Evolutionary conservation across 2,888 invertebrate species (phyloP).

Genomic region (Heliconius erato): DNA sequence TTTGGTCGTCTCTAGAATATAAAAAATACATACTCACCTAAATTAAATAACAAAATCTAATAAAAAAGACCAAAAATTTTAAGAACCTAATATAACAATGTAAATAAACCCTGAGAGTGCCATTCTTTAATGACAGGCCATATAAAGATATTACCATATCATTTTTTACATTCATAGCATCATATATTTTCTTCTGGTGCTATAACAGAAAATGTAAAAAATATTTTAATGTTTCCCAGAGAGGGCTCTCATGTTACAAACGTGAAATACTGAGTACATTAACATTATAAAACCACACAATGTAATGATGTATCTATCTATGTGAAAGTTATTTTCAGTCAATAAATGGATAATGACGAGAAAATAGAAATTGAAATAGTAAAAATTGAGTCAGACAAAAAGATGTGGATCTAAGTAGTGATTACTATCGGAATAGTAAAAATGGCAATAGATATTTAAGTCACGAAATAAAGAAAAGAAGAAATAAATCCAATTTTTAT

Average conservation of each 20-base stretch:
- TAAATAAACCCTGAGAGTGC: conserved; percentile 54
- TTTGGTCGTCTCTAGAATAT: no score
- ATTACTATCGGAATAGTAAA: no score
- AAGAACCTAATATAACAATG: conserved; percentile 11
- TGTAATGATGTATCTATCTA: neutral
- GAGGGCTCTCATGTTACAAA: conserved; percentile 1
- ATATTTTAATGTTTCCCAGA: conserved; percentile 22
- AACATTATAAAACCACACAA: neutral
- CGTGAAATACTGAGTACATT: conserved; percentile 23
- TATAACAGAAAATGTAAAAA: conserved; percentile 29
- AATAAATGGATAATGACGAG: no score
- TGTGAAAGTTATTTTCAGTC: neutral
- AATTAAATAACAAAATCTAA: neutral
- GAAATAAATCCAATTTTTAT: no score
- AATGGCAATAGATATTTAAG: no score
- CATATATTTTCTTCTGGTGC: conserved; percentile 31
- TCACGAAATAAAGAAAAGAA: no score
- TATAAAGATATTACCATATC: conserved; percentile 66
- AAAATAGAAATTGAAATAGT: neutral
- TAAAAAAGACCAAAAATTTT: neutral
- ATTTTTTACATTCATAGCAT: conserved; percentile 38
- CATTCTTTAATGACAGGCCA: conserved; percentile 70
- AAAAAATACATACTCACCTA: no score
- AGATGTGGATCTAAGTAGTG: no score
- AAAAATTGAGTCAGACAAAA: no score